Percentiles rank a stretch among this genome's conserved stretches.
These are phyloP conservation scores for Pantherophis guttatus DNA, from an alignment of 2,113 vertebrate genomes.

Conservation along the genomic window DNA sequence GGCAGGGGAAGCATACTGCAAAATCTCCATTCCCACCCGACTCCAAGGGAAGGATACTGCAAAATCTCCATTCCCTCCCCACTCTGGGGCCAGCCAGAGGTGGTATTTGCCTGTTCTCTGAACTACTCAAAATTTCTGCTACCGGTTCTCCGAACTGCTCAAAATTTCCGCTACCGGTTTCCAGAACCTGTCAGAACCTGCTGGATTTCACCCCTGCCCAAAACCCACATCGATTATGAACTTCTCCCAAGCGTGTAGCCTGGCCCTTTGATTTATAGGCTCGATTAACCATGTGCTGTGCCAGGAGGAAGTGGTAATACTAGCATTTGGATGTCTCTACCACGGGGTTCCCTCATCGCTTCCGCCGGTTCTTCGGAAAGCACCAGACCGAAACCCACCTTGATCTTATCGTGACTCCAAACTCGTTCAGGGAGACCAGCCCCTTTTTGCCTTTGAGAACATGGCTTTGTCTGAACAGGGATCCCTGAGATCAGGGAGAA, in stretches of 20 bases:
- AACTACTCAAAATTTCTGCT: too few relatives aligned
- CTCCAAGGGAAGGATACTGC: too few relatives aligned
- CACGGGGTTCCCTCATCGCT: neutral
- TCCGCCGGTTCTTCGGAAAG: neutral
- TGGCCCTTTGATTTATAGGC: neutral
- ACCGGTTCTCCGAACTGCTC: too few relatives aligned
- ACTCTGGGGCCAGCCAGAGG: too few relatives aligned
- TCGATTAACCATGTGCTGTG: neutral
- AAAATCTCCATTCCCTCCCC: too few relatives aligned
- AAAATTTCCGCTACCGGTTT: too few relatives aligned
- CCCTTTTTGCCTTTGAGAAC: slow-evolving; percentile 17
- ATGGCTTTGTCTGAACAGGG: slow-evolving; percentile 13
- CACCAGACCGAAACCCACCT: neutral
- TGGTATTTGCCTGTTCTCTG: too few relatives aligned
- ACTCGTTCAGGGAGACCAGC: neutral
- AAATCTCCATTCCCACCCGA: too few relatives aligned
- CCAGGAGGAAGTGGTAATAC: slow-evolving; percentile 28
- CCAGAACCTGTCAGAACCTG: too few relatives aligned
- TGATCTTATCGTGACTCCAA: neutral
- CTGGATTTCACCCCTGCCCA: too few relatives aligned
- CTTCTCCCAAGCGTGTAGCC: neutral
- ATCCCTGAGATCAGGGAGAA: neutral
- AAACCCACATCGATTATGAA: neutral
- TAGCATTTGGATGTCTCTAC: slow-evolving; percentile 24
- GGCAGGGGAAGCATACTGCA: too few relatives aligned